Conservation (phyloP, 2,797 vertebrate species). For the Todus mexicanus region DNA sequence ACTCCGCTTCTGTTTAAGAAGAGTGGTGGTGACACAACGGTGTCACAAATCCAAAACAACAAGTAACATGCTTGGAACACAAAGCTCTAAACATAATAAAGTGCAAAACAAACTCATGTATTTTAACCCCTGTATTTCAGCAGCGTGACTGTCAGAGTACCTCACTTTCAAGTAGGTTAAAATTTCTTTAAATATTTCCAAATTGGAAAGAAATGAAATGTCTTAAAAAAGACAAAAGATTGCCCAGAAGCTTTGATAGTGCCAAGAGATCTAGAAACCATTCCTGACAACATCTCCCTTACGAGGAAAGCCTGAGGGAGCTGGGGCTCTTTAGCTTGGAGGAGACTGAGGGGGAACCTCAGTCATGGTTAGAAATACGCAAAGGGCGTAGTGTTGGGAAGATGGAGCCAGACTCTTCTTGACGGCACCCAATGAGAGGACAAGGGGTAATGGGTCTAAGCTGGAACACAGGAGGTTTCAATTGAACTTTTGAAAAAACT, state of each 20-base stretch:
- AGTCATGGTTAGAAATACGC: no score
- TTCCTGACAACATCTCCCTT: no score
- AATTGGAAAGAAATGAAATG: constrained; percentile 3
- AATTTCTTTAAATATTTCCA: constrained; percentile 16
- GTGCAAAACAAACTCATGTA: neutral
- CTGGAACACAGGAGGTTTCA: no score
- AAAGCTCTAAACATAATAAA: neutral
- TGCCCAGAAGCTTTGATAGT: neutral
- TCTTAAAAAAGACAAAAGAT: constrained; percentile 38
- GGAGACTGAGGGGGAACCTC: no score
- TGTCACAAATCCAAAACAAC: neutral
- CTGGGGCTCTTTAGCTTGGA: no score
- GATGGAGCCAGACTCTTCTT: no score
- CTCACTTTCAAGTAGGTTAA: neutral
- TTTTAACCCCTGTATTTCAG: neutral
- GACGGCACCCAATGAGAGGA: no score
- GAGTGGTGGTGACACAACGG: neutral
- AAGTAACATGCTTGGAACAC: neutral
- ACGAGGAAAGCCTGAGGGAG: no score
- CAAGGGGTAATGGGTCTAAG: no score
- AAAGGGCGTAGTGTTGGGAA: no score
- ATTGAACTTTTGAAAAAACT: no score
- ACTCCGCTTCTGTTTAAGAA: neutral
- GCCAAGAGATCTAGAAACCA: neutral
- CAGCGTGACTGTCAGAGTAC: fast-evolving